Evolutionary conservation across 2,113 vertebrate genomes (phyloP).

Genomic region (Crotalus helleri): DNA sequence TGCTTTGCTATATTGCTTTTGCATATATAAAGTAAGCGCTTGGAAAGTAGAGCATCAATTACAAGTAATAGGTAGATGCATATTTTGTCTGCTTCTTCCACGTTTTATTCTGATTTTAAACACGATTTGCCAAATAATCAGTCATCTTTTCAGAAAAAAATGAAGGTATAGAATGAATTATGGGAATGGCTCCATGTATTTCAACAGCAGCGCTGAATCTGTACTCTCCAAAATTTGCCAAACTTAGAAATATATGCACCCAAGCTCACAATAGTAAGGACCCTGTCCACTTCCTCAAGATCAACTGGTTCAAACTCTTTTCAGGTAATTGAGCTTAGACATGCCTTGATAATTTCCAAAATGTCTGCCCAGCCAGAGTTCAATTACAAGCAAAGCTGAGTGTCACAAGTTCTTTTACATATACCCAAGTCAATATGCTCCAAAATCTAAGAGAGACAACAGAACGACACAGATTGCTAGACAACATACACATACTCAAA

Average conservation of each 20-base stretch:
- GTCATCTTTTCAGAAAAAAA: background rate
- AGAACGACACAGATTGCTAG: background rate
- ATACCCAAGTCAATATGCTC: background rate
- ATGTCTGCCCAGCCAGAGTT: background rate
- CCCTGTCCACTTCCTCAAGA: background rate
- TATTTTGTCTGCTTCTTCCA: rapidly evolving
- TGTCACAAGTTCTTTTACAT: background rate
- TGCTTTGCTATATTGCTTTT: conserved; percentile 71
- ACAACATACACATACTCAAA: background rate
- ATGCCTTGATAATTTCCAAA: background rate
- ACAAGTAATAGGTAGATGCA: background rate
- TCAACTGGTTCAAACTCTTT: background rate
- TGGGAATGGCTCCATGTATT: background rate
- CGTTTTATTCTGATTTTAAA: background rate
- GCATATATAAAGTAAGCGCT: conserved; percentile 54
- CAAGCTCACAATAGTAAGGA: background rate
- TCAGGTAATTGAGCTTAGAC: background rate
- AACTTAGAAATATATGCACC: background rate
- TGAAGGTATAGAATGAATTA: background rate
- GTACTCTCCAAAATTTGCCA: background rate
- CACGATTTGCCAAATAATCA: background rate
- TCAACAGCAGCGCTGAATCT: background rate
- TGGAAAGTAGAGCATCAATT: conserved; percentile 2
- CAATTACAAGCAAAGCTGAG: background rate
- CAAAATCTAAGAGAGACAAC: background rate